phyloP scores from a whole-genome alignment of 2,797 vertebrate genomes.

The Sciurus vulgaris region DNA sequence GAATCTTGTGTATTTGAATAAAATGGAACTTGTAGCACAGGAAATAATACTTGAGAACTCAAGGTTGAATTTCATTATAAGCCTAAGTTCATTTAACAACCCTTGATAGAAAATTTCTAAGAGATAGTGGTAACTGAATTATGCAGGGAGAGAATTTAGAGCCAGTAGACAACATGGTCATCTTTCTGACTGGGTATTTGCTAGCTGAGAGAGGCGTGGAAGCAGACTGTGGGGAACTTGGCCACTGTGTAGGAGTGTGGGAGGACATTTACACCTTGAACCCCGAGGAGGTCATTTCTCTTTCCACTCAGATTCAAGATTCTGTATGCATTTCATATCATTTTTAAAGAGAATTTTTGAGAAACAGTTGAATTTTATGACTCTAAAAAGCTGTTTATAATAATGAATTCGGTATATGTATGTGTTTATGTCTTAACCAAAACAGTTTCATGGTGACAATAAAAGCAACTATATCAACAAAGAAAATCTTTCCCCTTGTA shows the following conservation, averaged over 20 bases:
- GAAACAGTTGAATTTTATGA: background rate
- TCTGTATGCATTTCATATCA: constrained; percentile 32
- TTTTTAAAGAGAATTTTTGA: constrained; percentile 48
- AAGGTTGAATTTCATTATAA: constrained; percentile 23
- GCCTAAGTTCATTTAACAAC: background rate
- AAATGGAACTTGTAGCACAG: background rate
- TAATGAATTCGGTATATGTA: background rate
- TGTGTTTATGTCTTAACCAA: constrained; percentile 30
- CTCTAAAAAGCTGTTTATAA: constrained; percentile 40
- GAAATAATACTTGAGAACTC: constrained; percentile 1
- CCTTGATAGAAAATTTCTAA: background rate
- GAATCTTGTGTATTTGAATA: background rate
- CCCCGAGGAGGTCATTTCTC: background rate
- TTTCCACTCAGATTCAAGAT: background rate
- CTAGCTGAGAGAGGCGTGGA: background rate
- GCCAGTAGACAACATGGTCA: background rate
- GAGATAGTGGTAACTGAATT: background rate
- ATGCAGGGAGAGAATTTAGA: background rate
- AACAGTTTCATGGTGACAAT: constrained; percentile 39
- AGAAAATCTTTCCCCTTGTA: background rate
- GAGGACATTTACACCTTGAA: background rate
- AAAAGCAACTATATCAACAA: constrained; percentile 20
- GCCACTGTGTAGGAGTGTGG: background rate
- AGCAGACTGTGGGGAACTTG: background rate
- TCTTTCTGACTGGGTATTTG: background rate